Percentiles rank a stretch among this genome's conserved stretches.
phyloP scores from a whole-genome alignment of 2,888 invertebrate genomes.

The Ctenicera cuprea region DNA sequence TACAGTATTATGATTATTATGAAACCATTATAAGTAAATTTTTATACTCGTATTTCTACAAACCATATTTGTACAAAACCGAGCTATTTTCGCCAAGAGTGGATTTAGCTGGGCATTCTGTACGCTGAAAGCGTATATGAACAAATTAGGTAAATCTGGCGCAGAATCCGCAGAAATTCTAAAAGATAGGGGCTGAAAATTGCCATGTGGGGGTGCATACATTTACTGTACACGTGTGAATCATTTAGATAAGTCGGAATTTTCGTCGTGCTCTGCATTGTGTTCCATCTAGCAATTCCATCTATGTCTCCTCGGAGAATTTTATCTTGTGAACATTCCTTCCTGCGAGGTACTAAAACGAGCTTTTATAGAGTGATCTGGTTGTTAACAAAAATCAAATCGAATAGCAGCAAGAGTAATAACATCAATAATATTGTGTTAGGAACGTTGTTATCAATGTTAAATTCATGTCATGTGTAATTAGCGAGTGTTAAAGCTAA shows the following conservation, averaged over 20 bases:
- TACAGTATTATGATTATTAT: too few species aligned
- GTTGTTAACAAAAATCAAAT: too few species aligned
- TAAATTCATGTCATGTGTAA: too few species aligned
- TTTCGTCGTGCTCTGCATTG: constrained; percentile 1
- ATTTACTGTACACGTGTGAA: constrained; percentile 25
- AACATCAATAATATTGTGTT: too few species aligned
- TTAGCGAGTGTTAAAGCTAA: too few species aligned
- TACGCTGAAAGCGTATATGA: not conserved
- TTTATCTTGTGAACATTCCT: not conserved
- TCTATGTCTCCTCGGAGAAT: not conserved
- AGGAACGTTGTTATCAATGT: too few species aligned
- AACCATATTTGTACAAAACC: not conserved
- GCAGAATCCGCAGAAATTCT: constrained; percentile 7
- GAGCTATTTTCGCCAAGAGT: not conserved
- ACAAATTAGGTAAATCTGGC: constrained; percentile 17
- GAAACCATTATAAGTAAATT: not conserved
- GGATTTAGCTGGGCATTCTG: not conserved
- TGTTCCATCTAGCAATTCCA: not conserved
- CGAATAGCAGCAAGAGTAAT: too few species aligned
- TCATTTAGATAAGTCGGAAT: constrained; percentile 21
- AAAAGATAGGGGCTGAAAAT: not conserved
- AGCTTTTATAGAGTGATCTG: too few species aligned
- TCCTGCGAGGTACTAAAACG: not conserved
- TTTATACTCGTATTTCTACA: too few species aligned
- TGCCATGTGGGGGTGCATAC: constrained; percentile 16